phyloP scores from a whole-genome alignment of 2,888 invertebrate genomes.

The Slavum lentiscoides region DNA sequence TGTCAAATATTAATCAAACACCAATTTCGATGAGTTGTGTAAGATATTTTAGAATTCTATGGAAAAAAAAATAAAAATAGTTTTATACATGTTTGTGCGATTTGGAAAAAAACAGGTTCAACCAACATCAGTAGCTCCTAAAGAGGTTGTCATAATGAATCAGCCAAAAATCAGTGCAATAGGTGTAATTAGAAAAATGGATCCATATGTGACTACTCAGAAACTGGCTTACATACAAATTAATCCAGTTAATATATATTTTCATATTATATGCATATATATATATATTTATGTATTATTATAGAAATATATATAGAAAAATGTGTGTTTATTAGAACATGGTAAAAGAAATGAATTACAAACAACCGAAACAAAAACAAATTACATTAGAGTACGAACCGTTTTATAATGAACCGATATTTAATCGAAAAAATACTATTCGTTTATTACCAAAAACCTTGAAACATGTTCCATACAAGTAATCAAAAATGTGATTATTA shows the following conservation, averaged over 20 bases:
- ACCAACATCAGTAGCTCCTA: background rate
- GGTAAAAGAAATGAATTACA: conserved; percentile 23
- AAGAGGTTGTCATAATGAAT: background rate
- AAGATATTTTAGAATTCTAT: background rate
- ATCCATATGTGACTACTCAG: conserved; percentile 30
- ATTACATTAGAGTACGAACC: background rate
- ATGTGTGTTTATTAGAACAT: conserved; percentile 12
- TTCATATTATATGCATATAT: background rate
- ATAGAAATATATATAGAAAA: background rate
- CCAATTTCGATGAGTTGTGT: conserved; percentile 10
- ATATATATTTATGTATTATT: background rate
- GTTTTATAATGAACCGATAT: conserved; percentile 42
- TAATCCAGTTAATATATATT: conserved; percentile 29
- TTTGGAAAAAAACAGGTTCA: background rate
- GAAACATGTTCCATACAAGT: conserved; percentile 36
- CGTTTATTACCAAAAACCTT: conserved; percentile 34
- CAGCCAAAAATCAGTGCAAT: conserved; percentile 19
- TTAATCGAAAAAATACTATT: conserved; percentile 23
- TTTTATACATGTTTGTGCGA: background rate
- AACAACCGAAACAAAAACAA: conserved; percentile 12
- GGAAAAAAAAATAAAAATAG: background rate
- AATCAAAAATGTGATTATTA: background rate
- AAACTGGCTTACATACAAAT: conserved; percentile 28
- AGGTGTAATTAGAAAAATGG: conserved; percentile 27
- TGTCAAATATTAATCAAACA: background rate